Conservation (phyloP, 2,797 vertebrate genomes). For the Gadopsis marmoratus region DNA sequence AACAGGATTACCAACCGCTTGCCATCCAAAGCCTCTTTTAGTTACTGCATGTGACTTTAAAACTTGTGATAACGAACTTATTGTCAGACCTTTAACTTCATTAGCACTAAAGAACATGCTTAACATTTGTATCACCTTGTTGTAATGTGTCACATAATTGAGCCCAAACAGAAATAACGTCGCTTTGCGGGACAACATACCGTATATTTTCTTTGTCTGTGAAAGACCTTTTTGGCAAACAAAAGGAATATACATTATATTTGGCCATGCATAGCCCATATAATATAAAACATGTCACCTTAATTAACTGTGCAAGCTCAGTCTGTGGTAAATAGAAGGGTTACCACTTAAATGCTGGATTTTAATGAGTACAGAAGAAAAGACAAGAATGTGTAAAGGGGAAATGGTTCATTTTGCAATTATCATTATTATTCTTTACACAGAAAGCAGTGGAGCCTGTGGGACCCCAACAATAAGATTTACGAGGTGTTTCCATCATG, state of each 20-base stretch:
- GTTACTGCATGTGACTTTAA: constrained; percentile 5
- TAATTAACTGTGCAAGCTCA: neutral
- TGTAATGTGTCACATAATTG: too few species aligned
- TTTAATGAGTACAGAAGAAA: neutral
- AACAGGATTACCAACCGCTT: constrained; percentile 9
- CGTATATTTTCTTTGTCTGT: too few species aligned
- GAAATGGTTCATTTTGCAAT: neutral
- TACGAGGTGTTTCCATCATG: neutral
- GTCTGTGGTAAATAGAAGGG: neutral
- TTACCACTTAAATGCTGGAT: neutral
- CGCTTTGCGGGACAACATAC: too few species aligned
- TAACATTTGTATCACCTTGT: neutral
- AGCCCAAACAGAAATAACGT: too few species aligned
- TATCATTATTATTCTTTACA: neutral
- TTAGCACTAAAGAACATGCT: neutral
- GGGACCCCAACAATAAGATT: neutral
- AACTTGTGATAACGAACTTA: constrained; percentile 7
- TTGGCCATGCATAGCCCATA: neutral
- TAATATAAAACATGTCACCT: neutral
- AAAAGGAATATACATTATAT: neutral
- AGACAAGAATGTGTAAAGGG: neutral
- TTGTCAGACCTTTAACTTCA: neutral
- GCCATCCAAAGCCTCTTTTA: neutral
- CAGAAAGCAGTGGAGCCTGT: neutral
- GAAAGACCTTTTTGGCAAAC: neutral